Base-by-base conservation (phyloP, 2,797 vertebrate species). In the Pseudochaenichthys georgianus region DNA sequence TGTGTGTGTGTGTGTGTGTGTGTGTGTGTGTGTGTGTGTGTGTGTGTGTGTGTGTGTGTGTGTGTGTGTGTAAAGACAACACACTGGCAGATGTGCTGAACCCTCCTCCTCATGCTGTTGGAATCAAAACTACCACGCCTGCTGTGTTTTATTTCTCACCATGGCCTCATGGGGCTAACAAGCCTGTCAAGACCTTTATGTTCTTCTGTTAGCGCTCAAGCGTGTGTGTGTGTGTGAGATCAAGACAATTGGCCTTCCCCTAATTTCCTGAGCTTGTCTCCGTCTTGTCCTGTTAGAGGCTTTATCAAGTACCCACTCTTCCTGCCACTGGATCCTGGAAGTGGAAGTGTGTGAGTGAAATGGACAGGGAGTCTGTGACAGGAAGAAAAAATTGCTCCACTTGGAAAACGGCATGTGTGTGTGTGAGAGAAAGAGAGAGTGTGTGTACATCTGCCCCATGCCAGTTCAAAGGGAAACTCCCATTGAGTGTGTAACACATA, bases 171-270 rank as follows among this genome's bases (percentile, higher is more conserved):
- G 60, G 58, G 63, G n/a, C 21, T 54, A 42, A 55, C 43, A 54
- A 51, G 43, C 7, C 50, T 69, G 53, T 76, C 21, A 73, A 52
- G 17, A 71, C 53, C 42, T 42, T 45, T 45, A 21, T 66, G 4
- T 62, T 55, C 38, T n/a, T 12, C 7, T 80, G 15, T 82, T 45
- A 58, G 23, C 42, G 51, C 12, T 5, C 11, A 19, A 58, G 9
- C 8, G 1, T 52, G 51, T 50, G 59, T 65, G 21, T 21, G 61
- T 80, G 28, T 64, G 41, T 19, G 47, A 38, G 34, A 75, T 70
- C 17, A 38, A 76, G 60, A 70, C 66, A 65, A 72, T 60, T 89
- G 86, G 71, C 84, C 88, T 90, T 87, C 88, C 86, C 72, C 70
- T 85, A 77, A 68, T 82, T 80, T 82, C 73, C 64, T 58, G 45